Conservation (phyloP, 2,888 invertebrate species). For the Sesia bembeciformis region DNA sequence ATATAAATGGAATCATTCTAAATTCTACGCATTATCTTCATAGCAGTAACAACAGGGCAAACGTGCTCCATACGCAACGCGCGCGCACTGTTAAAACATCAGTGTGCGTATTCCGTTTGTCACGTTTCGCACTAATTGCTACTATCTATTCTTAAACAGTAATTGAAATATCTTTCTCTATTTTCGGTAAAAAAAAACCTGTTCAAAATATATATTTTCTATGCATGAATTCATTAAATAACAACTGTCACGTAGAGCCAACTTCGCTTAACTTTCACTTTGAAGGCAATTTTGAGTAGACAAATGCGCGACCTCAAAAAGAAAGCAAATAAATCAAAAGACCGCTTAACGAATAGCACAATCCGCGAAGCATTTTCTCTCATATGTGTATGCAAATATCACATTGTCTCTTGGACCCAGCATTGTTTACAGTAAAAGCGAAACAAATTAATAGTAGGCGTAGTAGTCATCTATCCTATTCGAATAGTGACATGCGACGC, state of each 20-base stretch:
- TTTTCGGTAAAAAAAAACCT: too few relatives aligned
- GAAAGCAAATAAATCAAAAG: conserved; percentile 56
- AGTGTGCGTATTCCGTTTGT: too few relatives aligned
- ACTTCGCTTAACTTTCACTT: conserved; percentile 54
- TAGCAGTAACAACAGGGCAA: too few relatives aligned
- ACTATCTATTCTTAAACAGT: too few relatives aligned
- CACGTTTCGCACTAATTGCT: too few relatives aligned
- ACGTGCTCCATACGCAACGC: too few relatives aligned
- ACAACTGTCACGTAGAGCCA: conserved; percentile 34
- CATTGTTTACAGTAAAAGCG: conserved; percentile 7
- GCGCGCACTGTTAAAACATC: too few relatives aligned
- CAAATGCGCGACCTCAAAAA: conserved; percentile 47
- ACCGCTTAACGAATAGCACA: conserved; percentile 24
- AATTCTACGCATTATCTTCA: too few relatives aligned
- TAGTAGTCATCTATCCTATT: background rate
- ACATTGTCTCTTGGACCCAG: conserved; percentile 3
- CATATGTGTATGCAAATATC: conserved; percentile 34
- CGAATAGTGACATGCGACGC: conserved; percentile 5
- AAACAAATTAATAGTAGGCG: conserved; percentile 2
- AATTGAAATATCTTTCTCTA: too few relatives aligned
- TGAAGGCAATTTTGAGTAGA: conserved; percentile 37
- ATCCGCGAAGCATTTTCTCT: conserved; percentile 45
- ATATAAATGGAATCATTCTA: too few relatives aligned
- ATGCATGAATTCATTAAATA: conserved; percentile 15
- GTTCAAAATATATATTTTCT: background rate